phyloP scores from a whole-genome alignment of 2,797 vertebrate species.

The Pampus argenteus region DNA sequence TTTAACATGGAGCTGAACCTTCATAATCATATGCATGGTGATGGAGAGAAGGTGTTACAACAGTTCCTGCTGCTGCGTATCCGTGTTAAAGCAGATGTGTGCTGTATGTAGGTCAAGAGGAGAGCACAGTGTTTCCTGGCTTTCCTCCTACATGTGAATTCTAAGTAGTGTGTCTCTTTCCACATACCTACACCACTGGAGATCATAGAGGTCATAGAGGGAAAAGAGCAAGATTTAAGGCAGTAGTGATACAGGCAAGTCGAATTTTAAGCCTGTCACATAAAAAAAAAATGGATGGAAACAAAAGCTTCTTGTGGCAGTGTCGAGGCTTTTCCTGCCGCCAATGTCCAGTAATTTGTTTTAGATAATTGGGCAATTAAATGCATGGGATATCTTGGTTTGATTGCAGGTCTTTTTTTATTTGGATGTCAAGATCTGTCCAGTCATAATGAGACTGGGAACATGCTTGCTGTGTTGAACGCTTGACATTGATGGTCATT shows the following conservation, averaged over 20 bases:
- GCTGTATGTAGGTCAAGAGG: conserved; percentile 64
- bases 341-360: background rate
- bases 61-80: conserved; percentile 18
- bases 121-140: conserved; percentile 21
- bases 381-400: background rate
- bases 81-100: conserved; percentile 41
- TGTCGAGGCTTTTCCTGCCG: background rate
- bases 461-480: background rate
- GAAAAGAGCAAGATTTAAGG: background rate
- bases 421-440: background rate
- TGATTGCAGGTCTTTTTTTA: background rate
- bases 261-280: background rate
- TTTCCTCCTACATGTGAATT: conserved; percentile 23
- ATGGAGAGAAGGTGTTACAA: conserved; percentile 14
- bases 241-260: background rate
- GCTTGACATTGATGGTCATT: background rate
- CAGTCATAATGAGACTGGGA: background rate
- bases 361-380: background rate
- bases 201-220: background rate
- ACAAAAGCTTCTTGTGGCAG: background rate
- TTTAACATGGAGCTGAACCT: background rate
- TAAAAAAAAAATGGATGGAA: background rate
- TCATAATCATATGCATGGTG: background rate
- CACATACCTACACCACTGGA: background rate
- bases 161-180: conserved; percentile 11